Conservation (phyloP, 2,888 invertebrate species). For the Pocota personata region DNA sequence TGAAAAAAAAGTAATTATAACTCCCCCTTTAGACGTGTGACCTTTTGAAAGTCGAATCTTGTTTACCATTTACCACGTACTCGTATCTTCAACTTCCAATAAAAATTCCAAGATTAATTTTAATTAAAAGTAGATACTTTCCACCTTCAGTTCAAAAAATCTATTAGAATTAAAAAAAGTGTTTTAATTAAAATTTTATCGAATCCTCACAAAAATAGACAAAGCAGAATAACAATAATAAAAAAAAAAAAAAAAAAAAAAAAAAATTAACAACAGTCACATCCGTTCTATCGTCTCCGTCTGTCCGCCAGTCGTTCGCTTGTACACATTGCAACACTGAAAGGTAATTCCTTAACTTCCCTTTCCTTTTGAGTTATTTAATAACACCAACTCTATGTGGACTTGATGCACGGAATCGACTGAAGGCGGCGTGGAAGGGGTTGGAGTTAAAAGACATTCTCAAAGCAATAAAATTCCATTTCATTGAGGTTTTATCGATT, state of each 20-base stretch:
- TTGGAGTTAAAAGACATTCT: slow-evolving; percentile 60
- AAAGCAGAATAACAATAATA: background rate
- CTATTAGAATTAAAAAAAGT: background rate
- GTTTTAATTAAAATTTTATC: background rate
- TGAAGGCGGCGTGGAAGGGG: slow-evolving; percentile 18
- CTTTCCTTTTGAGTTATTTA: slow-evolving; percentile 35
- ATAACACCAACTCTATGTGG: slow-evolving; percentile 43
- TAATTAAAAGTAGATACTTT: background rate
- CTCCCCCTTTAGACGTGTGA: no score
- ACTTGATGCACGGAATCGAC: slow-evolving; percentile 25
- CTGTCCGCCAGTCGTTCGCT: slow-evolving; percentile 7
- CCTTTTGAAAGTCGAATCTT: no score
- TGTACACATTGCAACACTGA: slow-evolving; percentile 30
- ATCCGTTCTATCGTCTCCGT: slow-evolving; percentile 27
- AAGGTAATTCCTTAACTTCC: slow-evolving; percentile 35
- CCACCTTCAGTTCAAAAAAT: background rate
- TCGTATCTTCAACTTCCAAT: background rate
- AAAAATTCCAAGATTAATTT: background rate
- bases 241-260: background rate
- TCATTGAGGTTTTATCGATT: slow-evolving; percentile 73
- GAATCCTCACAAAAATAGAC: background rate
- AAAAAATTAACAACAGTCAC: slow-evolving; percentile 36
- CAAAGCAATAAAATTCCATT: slow-evolving; percentile 68
- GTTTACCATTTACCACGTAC: no score
- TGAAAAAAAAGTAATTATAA: background rate